Percentiles rank a stretch among this genome's conserved stretches.
Conservation (phyloP, 1,140 invertebrate species). For the Brachionus plicatilis region DNA sequence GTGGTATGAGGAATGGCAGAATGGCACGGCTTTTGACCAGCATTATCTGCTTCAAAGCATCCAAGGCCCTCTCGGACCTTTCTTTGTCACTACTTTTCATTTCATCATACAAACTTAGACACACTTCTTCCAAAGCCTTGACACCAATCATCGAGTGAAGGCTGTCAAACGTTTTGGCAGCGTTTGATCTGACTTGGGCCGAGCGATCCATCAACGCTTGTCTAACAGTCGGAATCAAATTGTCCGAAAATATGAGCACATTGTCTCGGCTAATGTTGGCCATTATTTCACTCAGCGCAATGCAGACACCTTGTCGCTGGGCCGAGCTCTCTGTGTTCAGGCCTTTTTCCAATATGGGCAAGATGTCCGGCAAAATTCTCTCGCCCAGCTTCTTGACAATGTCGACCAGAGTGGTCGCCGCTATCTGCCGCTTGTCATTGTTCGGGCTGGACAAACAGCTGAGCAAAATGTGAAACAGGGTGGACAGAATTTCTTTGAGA, state of each 20-base stretch:
- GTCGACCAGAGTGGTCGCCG: conserved; percentile 90
- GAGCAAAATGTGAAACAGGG: conserved; percentile 80
- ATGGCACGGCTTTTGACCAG: conserved; percentile 89
- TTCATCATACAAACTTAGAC: neutral
- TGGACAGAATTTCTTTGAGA: conserved; percentile 89
- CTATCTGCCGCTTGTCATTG: conserved; percentile 89
- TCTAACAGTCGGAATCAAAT: conserved; percentile 89
- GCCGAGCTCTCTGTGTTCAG: conserved; percentile 81
- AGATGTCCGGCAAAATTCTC: conserved; percentile 91
- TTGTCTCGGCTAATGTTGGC: conserved; percentile 88
- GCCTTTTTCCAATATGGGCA: conserved; percentile 89
- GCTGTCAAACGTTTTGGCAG: conserved; percentile 91
- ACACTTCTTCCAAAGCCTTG: conserved; percentile 84
- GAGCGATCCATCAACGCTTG: conserved; percentile 86
- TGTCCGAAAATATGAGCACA: conserved; percentile 68
- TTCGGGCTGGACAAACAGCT: conserved; percentile 89
- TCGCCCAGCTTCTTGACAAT: conserved; percentile 94
- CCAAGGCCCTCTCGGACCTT: conserved; percentile 62
- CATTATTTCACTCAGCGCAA: conserved; percentile 96
- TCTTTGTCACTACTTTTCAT: neutral
- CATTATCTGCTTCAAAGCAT: conserved; percentile 92
- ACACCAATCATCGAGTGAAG: conserved; percentile 87
- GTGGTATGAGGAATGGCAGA: conserved; percentile 87
- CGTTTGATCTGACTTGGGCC: conserved; percentile 83
- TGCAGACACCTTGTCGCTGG: conserved; percentile 93